Evolutionary conservation across 2,888 invertebrate genomes (phyloP), one percentile per base, ranked within the genome.

Genomic region (Apodemia duryi): DNA sequence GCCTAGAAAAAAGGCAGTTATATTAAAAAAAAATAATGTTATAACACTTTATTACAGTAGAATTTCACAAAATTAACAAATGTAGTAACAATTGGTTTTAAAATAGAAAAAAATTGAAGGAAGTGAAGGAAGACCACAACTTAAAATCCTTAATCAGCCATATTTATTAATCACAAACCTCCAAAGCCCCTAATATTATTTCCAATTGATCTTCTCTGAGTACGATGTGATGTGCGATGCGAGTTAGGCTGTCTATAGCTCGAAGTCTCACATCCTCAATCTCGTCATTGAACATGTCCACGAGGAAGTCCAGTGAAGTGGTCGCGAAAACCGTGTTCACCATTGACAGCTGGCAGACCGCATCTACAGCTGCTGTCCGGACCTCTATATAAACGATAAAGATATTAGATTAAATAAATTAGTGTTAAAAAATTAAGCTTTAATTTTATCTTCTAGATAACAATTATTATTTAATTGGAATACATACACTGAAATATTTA

Each of bases 211-310:
- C 99, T 81, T 98, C 98, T 61, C 98, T 92, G 46, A 99, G 92
- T 54, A 96, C 95, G 63, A 99, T 97, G 76, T 97, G 97, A 57
- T 95, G 94, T 1, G 98, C 95, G 77, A 99, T 97, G 75, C 95
- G 95, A 28, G 97, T 95, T 74, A 99, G 93, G 74, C 98, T 97
- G 84, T 98, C 97, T 73, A 99, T 99, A 2, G 99, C 98, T 77
- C 97, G 96, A 66, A 99, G 92, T 29, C 98, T 93, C 11, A 99
- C 99, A 80, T 97, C 97, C 86, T 99, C 98, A 71, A 99, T 99
- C 93, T 99, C 99, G 81, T 99, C 99, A 85, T 99, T 99, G 84
- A 99, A 99, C 99, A 99, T 99, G 83, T 99, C 99, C 1, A 99
- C 99, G 61, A 99, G 93, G 81, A 98, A 99, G 85, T 99, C 99